phyloP scores from a whole-genome alignment of 2,113 vertebrate genomes.

The Notiomystis cincta region DNA sequence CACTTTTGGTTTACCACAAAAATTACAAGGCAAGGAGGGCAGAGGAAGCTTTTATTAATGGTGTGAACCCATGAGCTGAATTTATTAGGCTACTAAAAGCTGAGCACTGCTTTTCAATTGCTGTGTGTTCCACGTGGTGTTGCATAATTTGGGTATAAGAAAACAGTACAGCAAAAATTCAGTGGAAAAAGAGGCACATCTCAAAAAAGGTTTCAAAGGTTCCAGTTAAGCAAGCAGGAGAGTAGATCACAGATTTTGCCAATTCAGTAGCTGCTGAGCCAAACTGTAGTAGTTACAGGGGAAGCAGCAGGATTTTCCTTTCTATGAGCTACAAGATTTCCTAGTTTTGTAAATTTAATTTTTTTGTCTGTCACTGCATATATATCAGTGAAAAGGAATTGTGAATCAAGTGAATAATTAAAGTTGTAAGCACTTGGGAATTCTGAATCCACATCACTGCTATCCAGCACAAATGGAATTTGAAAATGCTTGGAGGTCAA shows the following conservation, averaged over 20 bases:
- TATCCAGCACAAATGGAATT: background rate
- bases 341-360: background rate
- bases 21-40: background rate
- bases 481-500: background rate
- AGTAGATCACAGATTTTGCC: background rate
- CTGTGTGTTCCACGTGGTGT: background rate
- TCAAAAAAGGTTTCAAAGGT: background rate
- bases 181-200: background rate
- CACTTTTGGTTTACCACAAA: background rate
- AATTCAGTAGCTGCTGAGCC: background rate
- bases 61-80: background rate
- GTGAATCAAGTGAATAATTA: background rate
- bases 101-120: background rate
- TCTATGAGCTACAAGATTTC: background rate
- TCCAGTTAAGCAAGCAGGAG: background rate
- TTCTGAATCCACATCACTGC: background rate
- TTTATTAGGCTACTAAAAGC: background rate
- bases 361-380: background rate
- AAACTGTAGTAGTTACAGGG: background rate
- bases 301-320: background rate
- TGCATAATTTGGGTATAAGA: background rate
- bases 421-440: background rate
- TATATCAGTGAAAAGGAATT: background rate
- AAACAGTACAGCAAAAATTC: background rate
- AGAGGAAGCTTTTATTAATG: background rate